These are phyloP conservation scores for Coilia nasus DNA, from an alignment of 2,797 vertebrate species.

Conservation along the genomic window DNA sequence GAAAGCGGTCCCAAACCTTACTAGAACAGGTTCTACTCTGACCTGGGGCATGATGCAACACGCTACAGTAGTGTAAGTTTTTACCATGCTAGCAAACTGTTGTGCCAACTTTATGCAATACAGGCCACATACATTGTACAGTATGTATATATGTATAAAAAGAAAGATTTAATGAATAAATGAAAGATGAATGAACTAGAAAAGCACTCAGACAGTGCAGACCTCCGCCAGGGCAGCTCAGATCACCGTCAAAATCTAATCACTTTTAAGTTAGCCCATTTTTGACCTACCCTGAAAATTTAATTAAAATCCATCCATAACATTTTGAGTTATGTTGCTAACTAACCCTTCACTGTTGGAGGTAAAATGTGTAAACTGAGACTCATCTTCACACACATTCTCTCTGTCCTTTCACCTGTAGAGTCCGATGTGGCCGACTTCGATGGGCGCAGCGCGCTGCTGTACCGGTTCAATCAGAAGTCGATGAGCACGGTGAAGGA, in stretches of 20 bases:
- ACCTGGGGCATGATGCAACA: not conserved
- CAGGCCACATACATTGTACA: not conserved
- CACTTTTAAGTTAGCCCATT: too few species aligned
- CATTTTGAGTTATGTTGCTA: too few species aligned
- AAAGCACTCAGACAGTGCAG: too few species aligned
- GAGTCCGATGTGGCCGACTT: slow-evolving; percentile 92
- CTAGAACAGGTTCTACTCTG: not conserved
- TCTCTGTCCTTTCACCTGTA: slow-evolving; percentile 46
- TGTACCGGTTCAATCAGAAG: slow-evolving; percentile 89
- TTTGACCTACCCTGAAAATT: too few species aligned
- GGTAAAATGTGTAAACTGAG: too few species aligned
- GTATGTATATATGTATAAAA: not conserved
- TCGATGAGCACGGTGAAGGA: slow-evolving; percentile 85
- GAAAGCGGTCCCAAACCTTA: not conserved
- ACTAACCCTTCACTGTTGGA: too few species aligned
- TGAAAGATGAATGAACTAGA: too few species aligned
- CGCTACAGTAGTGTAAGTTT: not conserved
- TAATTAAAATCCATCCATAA: too few species aligned
- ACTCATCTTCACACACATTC: too few species aligned
- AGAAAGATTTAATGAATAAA: too few species aligned
- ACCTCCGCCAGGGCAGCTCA: too few species aligned
- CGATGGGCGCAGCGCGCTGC: slow-evolving; percentile 88
- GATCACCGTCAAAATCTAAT: too few species aligned
- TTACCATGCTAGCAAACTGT: not conserved
- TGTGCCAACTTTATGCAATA: not conserved